Percentiles rank a stretch among this genome's conserved stretches.
These are phyloP conservation scores for Pseudorhiza aurosa DNA, from an alignment of 30 jellyfish, hydroid and myxozoan genomes.

Conservation along the genomic window DNA sequence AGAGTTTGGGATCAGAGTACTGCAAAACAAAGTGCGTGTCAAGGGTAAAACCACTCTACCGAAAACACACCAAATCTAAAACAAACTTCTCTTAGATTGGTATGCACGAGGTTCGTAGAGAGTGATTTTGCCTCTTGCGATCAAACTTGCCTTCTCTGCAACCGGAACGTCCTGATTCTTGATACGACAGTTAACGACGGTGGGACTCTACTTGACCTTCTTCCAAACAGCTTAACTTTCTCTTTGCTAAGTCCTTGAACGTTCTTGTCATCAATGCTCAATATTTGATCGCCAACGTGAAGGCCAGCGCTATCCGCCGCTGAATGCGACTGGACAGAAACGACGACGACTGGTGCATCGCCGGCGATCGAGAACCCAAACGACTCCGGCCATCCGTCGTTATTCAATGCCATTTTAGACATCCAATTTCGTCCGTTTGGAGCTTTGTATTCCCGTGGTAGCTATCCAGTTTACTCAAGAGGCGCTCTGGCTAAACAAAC, in stretches of 20 bases:
- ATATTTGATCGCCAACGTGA: constrained; percentile 83
- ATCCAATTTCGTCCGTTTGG: not conserved
- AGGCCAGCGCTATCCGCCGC: constrained; percentile 86
- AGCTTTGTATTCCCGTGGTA: not conserved
- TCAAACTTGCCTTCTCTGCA: constrained; percentile 56
- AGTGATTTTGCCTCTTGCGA: too few relatives aligned
- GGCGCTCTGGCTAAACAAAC: not conserved
- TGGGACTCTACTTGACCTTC: constrained; percentile 69
- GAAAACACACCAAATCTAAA: too few relatives aligned
- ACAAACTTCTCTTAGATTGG: too few relatives aligned
- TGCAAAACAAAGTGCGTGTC: too few relatives aligned
- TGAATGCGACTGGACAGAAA: constrained; percentile 56
- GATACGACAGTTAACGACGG: constrained; percentile 82
- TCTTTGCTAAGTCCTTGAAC: constrained; percentile 65
- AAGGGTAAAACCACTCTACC: too few relatives aligned
- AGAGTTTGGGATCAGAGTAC: too few relatives aligned
- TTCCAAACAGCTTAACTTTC: constrained; percentile 49
- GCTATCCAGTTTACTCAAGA: not conserved
- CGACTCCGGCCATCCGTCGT: constrained; percentile 88
- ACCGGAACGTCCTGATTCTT: constrained; percentile 59
- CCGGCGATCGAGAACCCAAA: constrained; percentile 82
- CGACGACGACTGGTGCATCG: constrained; percentile 79
- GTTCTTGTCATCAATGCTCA: constrained; percentile 59
- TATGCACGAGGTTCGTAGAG: too few relatives aligned
- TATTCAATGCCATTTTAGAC: constrained; percentile 34